Base-by-base conservation (phyloP, 1,140 invertebrate species). In the Ylistrum balloti region DNA sequence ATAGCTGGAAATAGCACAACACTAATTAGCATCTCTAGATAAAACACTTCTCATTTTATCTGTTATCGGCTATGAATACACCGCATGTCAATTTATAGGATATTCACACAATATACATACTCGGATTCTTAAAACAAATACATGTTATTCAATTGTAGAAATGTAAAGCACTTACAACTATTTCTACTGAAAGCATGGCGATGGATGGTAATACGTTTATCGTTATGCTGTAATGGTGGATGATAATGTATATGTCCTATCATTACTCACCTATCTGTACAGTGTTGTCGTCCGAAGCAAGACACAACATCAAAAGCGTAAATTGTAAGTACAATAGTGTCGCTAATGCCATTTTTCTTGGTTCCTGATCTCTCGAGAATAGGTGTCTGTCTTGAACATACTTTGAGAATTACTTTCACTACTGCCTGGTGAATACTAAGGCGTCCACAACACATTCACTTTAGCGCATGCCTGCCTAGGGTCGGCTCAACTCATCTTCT, bases 291-390 rank as follows among this genome's bases (percentile, higher is more conserved):
- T 74, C 56, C 56, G 56, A 74, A 74, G 56, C 56, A 28, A 74
- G 56, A 74, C 56, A 74, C n/a, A 74, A 74, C 56, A 74, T 74
- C 56, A 74, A 74, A 74, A 74, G 56, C 56, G 56, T 74, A n/a
- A 74, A 74, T 28, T 74, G 56, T 74, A 74, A 74, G 56, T 28
- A 74, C 56, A 74, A 74, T 74, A 28, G 56, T 74, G n/a, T 74
- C 56, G 28, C 56, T 74, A 74, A 74, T 74, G 56, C 56, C 56
- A 74, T 74, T 74, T 74, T 74, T 74, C 56, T 74, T 74, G n/a
- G 22, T 74, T 74, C 56, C 56, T 74, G 22, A 74, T 74, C 56
- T 74, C 56, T 74, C 56, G 56, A 74, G 56, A 74, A 74, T 74
- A 74, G 56, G 56, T 74, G 56, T 28, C 56, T 74, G 28, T 74